Percentiles rank a stretch among this genome's conserved stretches.
These are phyloP conservation scores for Diarsia brunnea DNA, from an alignment of 2,888 invertebrate genomes.

Conservation along the genomic window DNA sequence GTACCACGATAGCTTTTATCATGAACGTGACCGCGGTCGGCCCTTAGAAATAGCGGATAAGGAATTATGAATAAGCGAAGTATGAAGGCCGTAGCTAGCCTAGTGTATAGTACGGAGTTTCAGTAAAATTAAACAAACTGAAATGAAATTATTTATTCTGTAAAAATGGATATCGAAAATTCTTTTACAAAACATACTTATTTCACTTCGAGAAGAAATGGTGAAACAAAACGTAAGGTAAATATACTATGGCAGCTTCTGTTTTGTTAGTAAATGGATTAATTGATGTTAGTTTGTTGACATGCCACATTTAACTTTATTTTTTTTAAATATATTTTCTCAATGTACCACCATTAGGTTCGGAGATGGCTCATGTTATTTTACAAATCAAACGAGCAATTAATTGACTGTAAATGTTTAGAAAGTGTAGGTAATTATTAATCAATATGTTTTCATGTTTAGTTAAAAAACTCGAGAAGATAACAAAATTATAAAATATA, in stretches of 20 bases:
- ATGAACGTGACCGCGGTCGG: slow-evolving; percentile 53
- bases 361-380: too few species aligned
- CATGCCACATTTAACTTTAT: not conserved
- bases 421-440: too few species aligned
- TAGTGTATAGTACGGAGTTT: not conserved
- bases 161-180: not conserved
- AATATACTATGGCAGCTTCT: too few species aligned
- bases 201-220: too few species aligned
- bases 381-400: not conserved
- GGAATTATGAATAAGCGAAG: not conserved
- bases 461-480: not conserved
- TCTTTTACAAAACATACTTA: not conserved
- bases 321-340: not conserved
- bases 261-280: too few species aligned
- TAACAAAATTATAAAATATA: slow-evolving; percentile 5
- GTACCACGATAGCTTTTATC: slow-evolving; percentile 68
- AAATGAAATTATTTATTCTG: not conserved
- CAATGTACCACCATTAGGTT: not conserved
- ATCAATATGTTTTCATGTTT: too few species aligned
- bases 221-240: too few species aligned
- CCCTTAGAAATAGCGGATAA: slow-evolving; percentile 58
- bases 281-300: not conserved
- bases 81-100: not conserved
- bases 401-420: not conserved
- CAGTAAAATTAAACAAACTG: not conserved